These are phyloP conservation scores for Hypsibius dujardini DNA, from an alignment of 1,140 invertebrate species.

Conservation along the genomic window DNA sequence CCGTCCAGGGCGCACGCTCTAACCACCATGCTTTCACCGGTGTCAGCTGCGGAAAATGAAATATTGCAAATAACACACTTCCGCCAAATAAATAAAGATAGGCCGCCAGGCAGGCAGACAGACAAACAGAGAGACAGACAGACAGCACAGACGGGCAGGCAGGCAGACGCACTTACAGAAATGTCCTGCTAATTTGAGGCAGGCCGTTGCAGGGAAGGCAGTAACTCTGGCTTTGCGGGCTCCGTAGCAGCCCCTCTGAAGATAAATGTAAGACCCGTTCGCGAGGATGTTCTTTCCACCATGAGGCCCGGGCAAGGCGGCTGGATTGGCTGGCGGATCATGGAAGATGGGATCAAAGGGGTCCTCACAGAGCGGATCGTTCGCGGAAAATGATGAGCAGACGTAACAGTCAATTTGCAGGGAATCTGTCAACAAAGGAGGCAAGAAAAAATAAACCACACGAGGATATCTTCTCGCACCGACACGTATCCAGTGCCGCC, in stretches of 20 bases:
- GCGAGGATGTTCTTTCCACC: not conserved
- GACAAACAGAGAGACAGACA: not conserved
- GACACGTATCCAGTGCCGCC: too few species aligned
- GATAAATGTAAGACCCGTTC: constrained; percentile 2
- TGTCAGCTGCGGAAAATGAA: constrained; percentile 34
- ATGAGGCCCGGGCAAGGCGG: not conserved
- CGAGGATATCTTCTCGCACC: too few species aligned
- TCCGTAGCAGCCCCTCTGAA: constrained; percentile 49
- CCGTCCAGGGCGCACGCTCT: constrained; percentile 75
- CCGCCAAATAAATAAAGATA: not conserved
- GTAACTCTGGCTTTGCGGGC: constrained; percentile 75
- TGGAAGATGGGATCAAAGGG: constrained; percentile 13
- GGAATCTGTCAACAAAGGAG: not conserved
- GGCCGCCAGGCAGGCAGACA: too few species aligned
- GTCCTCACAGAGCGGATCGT: constrained; percentile 2
- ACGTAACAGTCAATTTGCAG: constrained; percentile 10
- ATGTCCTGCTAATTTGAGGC: constrained; percentile 74
- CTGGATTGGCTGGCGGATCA: not conserved
- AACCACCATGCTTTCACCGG: constrained; percentile 56
- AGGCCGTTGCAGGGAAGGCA: constrained; percentile 84
- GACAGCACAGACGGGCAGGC: not conserved
- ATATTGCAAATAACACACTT: constrained; percentile 17
- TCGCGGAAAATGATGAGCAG: not conserved
- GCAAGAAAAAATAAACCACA: too few species aligned
- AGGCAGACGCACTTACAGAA: constrained; percentile 46